phyloP scores from a whole-genome alignment of 1,140 invertebrate genomes.

The Heliothis virescens region DNA sequence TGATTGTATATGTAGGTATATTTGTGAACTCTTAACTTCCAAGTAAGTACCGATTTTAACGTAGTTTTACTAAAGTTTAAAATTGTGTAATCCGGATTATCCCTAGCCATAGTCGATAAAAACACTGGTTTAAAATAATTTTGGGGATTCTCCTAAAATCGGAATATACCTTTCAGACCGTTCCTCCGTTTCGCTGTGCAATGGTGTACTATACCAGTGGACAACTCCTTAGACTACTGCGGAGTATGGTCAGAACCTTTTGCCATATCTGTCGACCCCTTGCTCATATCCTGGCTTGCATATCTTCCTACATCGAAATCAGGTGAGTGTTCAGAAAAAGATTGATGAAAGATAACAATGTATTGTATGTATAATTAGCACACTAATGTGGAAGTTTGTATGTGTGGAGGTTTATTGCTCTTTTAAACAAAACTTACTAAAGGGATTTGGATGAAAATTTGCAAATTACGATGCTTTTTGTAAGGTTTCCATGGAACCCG shows the following conservation, averaged over 20 bases:
- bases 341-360: background rate
- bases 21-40: too few species aligned
- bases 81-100: too few species aligned
- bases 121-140: too few species aligned
- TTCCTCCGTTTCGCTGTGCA: slow-evolving; percentile 65
- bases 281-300: slow-evolving; percentile 68
- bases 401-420: too few species aligned
- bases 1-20: too few species aligned
- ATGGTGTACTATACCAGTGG: slow-evolving; percentile 56
- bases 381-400: background rate
- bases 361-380: background rate
- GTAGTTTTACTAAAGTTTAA: too few species aligned
- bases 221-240: slow-evolving; percentile 60
- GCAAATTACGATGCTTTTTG: too few species aligned
- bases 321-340: slow-evolving; percentile 20
- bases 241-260: slow-evolving; percentile 67
- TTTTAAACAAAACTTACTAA: too few species aligned
- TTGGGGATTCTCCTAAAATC: background rate
- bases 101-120: too few species aligned
- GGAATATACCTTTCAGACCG: slow-evolving; percentile 57
- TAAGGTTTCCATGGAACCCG: too few species aligned
- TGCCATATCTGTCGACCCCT: slow-evolving; percentile 67
- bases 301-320: slow-evolving; percentile 61
- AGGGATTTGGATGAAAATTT: too few species aligned
- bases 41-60: too few species aligned